Evolutionary conservation across 2,888 invertebrate genomes (phyloP).

Genomic region (Eupithecia pulchellata): DNA sequence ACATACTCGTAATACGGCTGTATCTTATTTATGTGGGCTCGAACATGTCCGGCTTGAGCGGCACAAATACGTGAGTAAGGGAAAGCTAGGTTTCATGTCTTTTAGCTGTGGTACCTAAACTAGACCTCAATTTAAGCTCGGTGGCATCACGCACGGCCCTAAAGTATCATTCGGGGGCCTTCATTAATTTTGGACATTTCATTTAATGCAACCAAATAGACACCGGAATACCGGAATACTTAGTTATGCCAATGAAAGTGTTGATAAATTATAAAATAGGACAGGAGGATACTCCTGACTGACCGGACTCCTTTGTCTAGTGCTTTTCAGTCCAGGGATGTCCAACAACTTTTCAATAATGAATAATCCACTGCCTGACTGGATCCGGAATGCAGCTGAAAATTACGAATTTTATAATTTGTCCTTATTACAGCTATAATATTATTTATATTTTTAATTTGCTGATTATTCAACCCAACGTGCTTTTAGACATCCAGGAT

Average conservation of each 20-base stretch:
- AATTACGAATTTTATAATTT: no score
- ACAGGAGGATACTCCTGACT: no score
- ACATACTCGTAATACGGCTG: conserved; percentile 17
- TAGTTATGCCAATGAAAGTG: neutral
- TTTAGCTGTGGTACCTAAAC: neutral
- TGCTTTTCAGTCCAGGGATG: neutral
- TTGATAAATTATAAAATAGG: neutral
- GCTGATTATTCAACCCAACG: neutral
- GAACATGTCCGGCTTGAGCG: neutral
- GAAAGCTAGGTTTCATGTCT: neutral
- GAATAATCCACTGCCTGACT: no score
- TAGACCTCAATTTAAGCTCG: neutral
- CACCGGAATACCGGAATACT: no score
- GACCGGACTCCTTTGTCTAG: neutral
- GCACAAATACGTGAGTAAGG: neutral
- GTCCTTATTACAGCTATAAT: no score
- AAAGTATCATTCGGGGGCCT: no score
- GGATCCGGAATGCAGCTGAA: no score
- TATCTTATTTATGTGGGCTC: conserved; percentile 6
- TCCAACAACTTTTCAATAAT: neutral
- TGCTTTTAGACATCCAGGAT: neutral
- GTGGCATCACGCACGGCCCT: neutral
- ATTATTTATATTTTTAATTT: no score
- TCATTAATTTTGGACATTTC: no score
- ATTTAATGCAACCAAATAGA: neutral